Evolutionary conservation across 2,797 vertebrate species (phyloP).

Genomic region (Anguilla anguilla): DNA sequence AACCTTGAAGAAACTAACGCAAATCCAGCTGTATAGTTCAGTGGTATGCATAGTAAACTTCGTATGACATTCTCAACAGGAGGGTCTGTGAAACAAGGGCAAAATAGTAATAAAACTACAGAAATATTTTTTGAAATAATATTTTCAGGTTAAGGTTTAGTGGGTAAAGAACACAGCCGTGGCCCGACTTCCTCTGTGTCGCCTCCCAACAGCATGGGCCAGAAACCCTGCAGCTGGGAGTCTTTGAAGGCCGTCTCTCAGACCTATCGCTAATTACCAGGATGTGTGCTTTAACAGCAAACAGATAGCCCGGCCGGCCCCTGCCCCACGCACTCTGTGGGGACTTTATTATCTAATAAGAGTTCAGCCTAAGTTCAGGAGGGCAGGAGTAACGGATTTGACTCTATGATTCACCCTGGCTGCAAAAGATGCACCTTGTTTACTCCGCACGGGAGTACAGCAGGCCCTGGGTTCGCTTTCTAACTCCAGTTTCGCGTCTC

Average conservation of each 20-base stretch:
- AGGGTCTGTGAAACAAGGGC: background rate
- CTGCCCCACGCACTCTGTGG: background rate
- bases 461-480: background rate
- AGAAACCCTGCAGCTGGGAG: background rate
- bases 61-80: background rate
- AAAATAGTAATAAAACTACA: background rate
- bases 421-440: background rate
- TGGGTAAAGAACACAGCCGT: background rate
- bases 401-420: background rate
- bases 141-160: background rate
- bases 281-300: slow-evolving; percentile 13
- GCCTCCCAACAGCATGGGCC: background rate
- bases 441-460: background rate
- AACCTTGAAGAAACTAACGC: background rate
- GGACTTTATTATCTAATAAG: background rate
- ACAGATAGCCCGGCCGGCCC: background rate
- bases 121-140: background rate
- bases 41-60: background rate
- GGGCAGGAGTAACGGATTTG: background rate
- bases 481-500: background rate
- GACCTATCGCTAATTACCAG: background rate
- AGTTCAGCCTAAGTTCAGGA: slow-evolving; percentile 25
- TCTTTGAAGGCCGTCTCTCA: background rate
- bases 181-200: background rate
- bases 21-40: background rate